Percentiles rank a stretch among this genome's conserved stretches.
Conservation (phyloP, 64 coral and sea anemone genomes). For the Acropora tenuis region DNA sequence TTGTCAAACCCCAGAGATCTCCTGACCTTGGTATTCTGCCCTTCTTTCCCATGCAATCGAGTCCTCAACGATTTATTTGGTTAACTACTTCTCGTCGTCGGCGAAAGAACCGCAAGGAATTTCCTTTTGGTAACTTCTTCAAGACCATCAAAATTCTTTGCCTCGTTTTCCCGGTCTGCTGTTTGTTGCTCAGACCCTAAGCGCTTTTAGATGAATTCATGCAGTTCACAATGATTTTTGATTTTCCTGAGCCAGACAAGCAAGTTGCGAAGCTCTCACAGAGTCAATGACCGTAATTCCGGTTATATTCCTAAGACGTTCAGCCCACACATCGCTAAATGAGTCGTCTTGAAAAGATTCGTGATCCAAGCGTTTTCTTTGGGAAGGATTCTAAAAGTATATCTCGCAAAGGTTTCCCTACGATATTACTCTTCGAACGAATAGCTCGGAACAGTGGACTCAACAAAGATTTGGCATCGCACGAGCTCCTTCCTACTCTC, state of each 20-base stretch:
- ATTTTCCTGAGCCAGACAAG: background rate
- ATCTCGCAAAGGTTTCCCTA: no score
- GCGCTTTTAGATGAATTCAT: background rate
- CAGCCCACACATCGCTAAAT: constrained; percentile 4
- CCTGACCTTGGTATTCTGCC: background rate
- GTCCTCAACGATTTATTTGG: background rate
- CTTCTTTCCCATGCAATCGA: background rate
- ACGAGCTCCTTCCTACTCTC: no score
- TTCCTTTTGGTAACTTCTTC: background rate
- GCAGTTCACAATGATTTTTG: background rate
- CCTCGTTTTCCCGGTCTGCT: background rate
- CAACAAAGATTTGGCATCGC: no score
- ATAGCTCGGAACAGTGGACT: no score
- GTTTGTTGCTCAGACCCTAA: background rate
- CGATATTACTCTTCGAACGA: no score
- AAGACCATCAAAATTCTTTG: background rate
- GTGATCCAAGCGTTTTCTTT: no score
- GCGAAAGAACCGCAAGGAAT: background rate
- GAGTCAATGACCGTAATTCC: background rate
- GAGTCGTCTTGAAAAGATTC: background rate
- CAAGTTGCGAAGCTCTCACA: background rate
- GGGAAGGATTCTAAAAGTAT: no score
- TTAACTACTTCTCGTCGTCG: background rate
- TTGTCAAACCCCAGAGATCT: background rate
- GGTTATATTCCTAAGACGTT: background rate